Conservation (phyloP, 2,113 vertebrate species). For the Erythrocercus mccallii region DNA sequence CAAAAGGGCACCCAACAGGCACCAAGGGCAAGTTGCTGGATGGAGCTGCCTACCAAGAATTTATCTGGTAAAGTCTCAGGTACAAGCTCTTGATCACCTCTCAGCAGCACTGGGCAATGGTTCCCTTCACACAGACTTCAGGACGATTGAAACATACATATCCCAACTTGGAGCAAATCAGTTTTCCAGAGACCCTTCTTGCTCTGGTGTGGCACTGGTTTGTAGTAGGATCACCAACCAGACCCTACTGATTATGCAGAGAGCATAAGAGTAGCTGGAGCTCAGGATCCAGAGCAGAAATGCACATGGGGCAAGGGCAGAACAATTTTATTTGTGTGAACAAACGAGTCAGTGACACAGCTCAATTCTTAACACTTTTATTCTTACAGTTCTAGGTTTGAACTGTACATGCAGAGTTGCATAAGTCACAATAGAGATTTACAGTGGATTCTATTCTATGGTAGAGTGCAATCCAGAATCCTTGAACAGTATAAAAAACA, state of each 20-base stretch:
- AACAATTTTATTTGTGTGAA: neutral
- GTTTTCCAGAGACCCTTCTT: rapidly evolving
- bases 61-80: too few species aligned
- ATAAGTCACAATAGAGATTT: slow-evolving; percentile 62
- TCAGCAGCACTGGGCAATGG: rapidly evolving
- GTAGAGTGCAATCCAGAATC: slow-evolving; percentile 65
- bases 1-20: neutral
- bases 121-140: neutral
- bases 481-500: slow-evolving; percentile 64
- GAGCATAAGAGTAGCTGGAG: rapidly evolving
- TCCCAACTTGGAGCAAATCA: rapidly evolving
- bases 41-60: rapidly evolving
- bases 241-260: rapidly evolving
- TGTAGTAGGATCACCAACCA: rapidly evolving
- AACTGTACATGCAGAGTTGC: slow-evolving; percentile 74
- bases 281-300: too few species aligned
- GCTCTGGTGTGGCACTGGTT: rapidly evolving
- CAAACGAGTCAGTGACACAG: neutral
- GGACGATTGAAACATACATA: rapidly evolving
- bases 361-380: slow-evolving; percentile 65
- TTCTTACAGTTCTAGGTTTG: slow-evolving; percentile 67
- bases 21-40: rapidly evolving
- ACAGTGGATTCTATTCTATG: slow-evolving; percentile 69
- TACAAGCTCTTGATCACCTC: rapidly evolving
- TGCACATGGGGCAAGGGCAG: rapidly evolving